A percentile compares a stretch with the other conserved stretches of the same genome.
These are phyloP conservation scores for Arbacia lixula DNA, from an alignment of 53 echinoderm and acorn worm species.

Conservation along the genomic window DNA sequence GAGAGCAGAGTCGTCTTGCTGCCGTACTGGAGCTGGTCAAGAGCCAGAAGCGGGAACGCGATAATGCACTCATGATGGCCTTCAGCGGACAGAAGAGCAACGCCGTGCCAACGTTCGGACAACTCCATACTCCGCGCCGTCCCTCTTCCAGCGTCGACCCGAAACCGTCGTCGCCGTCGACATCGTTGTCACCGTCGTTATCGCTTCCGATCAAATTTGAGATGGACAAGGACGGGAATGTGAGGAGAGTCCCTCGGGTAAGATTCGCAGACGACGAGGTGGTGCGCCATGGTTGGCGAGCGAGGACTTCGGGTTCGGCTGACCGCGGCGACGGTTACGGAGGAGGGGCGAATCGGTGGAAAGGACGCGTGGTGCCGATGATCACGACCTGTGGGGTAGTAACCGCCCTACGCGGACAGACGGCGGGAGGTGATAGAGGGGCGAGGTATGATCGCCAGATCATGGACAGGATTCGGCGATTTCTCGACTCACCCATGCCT, in stretches of 20 bases:
- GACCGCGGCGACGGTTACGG: background rate
- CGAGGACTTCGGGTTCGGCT: background rate
- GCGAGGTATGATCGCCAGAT: background rate
- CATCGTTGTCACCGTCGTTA: no score
- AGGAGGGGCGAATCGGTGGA: background rate
- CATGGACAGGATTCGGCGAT: slow-evolving; percentile 5
- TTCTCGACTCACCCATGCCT: slow-evolving; percentile 41
- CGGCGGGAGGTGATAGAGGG: background rate
- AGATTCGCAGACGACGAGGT: background rate
- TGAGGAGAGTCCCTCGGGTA: background rate
- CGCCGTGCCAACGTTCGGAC: slow-evolving; percentile 23
- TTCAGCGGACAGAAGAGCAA: slow-evolving; percentile 11
- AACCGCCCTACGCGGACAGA: no score
- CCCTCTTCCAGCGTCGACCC: background rate
- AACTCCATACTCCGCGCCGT: slow-evolving; percentile 8
- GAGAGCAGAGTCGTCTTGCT: no score
- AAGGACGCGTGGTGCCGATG: background rate
- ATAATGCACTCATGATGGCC: background rate
- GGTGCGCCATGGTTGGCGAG: background rate
- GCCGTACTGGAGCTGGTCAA: background rate
- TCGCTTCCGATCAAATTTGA: no score
- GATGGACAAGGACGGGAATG: slow-evolving; percentile 7
- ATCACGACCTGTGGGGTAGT: no score
- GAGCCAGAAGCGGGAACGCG: background rate
- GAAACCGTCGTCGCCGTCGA: background rate